Evolutionary conservation across 2,888 invertebrate species (phyloP).

Genomic region (Rhimphoctona megacephalus): DNA sequence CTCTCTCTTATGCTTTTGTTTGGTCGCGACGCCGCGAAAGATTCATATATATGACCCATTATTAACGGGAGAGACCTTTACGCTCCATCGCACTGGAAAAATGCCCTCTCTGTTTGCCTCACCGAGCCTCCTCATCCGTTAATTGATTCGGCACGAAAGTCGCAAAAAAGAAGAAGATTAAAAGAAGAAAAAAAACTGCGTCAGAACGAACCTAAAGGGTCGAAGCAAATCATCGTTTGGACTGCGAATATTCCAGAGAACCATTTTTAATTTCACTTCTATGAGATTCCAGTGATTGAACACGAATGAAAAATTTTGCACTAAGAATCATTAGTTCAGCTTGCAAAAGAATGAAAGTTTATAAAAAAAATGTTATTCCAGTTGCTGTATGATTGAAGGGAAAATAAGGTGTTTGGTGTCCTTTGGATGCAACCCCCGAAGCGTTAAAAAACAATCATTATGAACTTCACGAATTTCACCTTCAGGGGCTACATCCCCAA

Average conservation of each 20-base stretch:
- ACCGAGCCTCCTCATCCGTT: slow-evolving; percentile 55
- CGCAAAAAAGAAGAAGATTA: slow-evolving; percentile 46
- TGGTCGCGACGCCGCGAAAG: slow-evolving; percentile 66
- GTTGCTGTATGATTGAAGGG: background rate
- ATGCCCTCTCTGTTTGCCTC: slow-evolving; percentile 46
- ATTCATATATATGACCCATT: slow-evolving; percentile 79
- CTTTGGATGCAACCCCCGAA: slow-evolving; percentile 16
- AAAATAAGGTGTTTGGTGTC: background rate
- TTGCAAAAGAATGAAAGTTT: background rate
- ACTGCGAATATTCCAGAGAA: background rate
- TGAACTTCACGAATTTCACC: background rate
- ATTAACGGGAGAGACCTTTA: slow-evolving; percentile 76
- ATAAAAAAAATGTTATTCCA: slow-evolving; percentile 41
- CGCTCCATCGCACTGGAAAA: slow-evolving; percentile 73
- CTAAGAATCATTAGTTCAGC: slow-evolving; percentile 22
- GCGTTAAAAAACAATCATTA: slow-evolving; percentile 24
- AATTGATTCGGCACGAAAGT: slow-evolving; percentile 63
- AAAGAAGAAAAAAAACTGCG: slow-evolving; percentile 15
- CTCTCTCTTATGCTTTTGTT: slow-evolving; percentile 63
- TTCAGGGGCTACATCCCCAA: background rate
- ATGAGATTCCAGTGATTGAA: background rate
- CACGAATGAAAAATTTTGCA: background rate
- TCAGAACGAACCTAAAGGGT: slow-evolving; percentile 65
- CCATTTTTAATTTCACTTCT: background rate
- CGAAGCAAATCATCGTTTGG: slow-evolving; percentile 70